Percentiles rank a stretch among this genome's conserved stretches.
Conservation (phyloP, 2,888 invertebrate species). For the Pristionchus maxplancki region DNA sequence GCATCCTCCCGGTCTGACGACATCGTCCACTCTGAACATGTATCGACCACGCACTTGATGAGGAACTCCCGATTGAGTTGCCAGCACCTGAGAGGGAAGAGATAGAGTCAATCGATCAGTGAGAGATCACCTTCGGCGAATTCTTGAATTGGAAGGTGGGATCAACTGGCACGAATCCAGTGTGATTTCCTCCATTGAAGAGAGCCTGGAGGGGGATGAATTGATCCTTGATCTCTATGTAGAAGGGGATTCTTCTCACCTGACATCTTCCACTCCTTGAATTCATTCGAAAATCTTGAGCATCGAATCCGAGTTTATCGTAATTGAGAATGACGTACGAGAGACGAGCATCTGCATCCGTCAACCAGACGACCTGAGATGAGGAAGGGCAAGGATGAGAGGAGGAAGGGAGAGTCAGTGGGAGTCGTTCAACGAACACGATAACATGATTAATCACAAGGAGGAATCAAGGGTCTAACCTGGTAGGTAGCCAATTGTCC, state of each 20-base stretch:
- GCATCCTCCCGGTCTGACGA: constrained; percentile 92
- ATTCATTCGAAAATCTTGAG: constrained; percentile 79
- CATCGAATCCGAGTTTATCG: constrained; percentile 91
- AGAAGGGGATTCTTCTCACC: too few relatives aligned
- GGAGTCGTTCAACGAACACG: not conserved
- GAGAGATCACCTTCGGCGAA: constrained; percentile 69
- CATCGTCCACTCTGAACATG: constrained; percentile 94
- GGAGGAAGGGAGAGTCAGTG: not conserved
- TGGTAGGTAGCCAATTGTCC: constrained; percentile 76
- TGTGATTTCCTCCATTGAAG: constrained; percentile 78
- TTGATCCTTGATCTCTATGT: not conserved
- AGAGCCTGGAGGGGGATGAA: constrained; percentile 66
- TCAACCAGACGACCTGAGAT: constrained; percentile 79
- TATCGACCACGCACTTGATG: constrained; percentile 85
- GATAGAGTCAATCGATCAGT: not conserved
- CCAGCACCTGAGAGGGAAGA: constrained; percentile 60
- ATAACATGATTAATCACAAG: not conserved
- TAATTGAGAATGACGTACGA: constrained; percentile 97
- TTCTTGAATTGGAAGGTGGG: constrained; percentile 75
- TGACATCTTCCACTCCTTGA: constrained; percentile 76
- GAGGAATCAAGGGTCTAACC: constrained; percentile 39
- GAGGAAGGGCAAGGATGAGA: too few relatives aligned
- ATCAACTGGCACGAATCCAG: constrained; percentile 76
- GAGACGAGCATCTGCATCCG: constrained; percentile 86
- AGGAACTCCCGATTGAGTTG: constrained; percentile 76